Base-by-base conservation (phyloP, 2,888 invertebrate species). In the Lomographa bimaculata region DNA sequence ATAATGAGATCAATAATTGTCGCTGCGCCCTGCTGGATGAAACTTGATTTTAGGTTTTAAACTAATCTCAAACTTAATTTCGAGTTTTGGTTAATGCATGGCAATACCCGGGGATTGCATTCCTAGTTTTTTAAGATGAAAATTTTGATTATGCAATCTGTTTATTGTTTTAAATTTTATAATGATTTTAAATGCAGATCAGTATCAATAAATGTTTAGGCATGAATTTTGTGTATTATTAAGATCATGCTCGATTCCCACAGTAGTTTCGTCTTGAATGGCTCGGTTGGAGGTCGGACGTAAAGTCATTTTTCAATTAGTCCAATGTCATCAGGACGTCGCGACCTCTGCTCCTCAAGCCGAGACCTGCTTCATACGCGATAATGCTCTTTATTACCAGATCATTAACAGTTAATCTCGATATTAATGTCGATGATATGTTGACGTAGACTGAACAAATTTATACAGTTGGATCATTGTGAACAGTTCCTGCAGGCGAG, bases 111-210 rank as follows among this genome's bases (percentile, higher is more conserved):
- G n/a, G 79, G 75, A 63, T 85, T 86, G 87, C 86, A 76, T 86
- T 81, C 81, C 70, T 70, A 71, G 81, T 84, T 89, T 82, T 84
- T 77, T 59, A 63, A 60, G 56, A 58, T 64, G 79, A 86, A 87
- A 89, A 87, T 81, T 80, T 76, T 84, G 86, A 87, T 86, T 81
- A 86, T 85, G 87, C 86, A 83, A 77, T 84, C 85, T 73, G 60
- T 71, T 36, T 24, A 71, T 58, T 62, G 60, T 53, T 33, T 39
- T 54, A 57, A 43, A 56, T 57, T 58, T 52, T 54, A 61, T 49
- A 62, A 61, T 64, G 66, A 75, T 78, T 81, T 62, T 70, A 64
- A 64, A 69, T 70, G 48, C 41, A 58, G 60, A 65, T 72, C 60
- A 86, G 81, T 84, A 64, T 71, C 58, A 86, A 82, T 86, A 87